Percentiles rank a stretch among this genome's conserved stretches.
Evolutionary conservation across 1,140 invertebrate genomes (phyloP).

Genomic region (Ditylenchus dipsaci): DNA sequence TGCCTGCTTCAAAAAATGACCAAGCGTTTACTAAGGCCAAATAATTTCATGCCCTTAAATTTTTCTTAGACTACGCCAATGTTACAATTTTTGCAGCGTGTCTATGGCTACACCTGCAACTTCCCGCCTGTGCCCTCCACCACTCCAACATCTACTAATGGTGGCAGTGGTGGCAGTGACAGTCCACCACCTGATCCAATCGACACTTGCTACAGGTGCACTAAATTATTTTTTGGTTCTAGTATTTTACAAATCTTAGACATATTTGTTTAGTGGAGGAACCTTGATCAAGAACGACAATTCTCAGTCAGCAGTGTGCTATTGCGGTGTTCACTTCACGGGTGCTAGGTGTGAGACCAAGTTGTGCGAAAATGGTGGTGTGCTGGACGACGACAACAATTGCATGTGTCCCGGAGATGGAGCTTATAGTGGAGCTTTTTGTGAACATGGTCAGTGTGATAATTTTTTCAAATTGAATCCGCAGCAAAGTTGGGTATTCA

Average conservation of each 20-base stretch:
- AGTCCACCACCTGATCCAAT: no score
- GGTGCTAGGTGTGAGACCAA: background rate
- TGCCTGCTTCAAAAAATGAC: no score
- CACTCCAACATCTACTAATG: background rate
- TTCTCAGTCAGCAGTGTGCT: background rate
- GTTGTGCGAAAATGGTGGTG: background rate
- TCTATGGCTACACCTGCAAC: background rate
- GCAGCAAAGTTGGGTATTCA: no score
- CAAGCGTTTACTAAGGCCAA: no score
- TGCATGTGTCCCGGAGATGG: background rate
- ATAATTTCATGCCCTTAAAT: no score
- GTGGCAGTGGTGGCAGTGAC: background rate
- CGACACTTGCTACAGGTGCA: no score
- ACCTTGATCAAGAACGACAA: background rate
- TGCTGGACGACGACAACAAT: background rate
- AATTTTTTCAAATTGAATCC: no score
- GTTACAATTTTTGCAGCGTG: no score
- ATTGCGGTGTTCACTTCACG: background rate
- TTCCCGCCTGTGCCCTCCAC: background rate
- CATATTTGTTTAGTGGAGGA: background rate
- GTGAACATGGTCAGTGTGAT: background rate
- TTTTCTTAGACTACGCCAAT: no score
- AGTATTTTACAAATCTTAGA: no score
- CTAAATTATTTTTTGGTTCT: no score
- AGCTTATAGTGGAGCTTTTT: background rate